Percentiles rank a stretch among this genome's conserved stretches.
These are phyloP conservation scores for Eretmocerus hayati DNA, from an alignment of 2,888 invertebrate species.

Conservation along the genomic window DNA sequence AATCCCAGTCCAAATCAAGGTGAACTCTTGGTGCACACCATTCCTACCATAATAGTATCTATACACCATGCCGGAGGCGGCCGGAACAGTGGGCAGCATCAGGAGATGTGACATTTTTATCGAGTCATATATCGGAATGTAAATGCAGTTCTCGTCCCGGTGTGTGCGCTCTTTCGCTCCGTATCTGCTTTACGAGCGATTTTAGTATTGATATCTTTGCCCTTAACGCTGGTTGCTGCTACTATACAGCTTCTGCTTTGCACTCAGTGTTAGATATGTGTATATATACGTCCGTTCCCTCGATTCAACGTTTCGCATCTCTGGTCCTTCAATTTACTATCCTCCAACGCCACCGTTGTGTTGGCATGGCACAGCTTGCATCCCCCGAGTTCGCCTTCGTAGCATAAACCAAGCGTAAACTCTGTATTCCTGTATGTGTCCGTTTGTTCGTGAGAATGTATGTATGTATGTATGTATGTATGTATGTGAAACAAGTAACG, in stretches of 20 bases:
- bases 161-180: conserved; percentile 22
- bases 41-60: too few relatives aligned
- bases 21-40: too few relatives aligned
- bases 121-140: conserved; percentile 42
- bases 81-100: conserved; percentile 11
- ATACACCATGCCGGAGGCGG: too few relatives aligned
- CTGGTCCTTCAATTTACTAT: conserved; percentile 20
- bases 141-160: conserved; percentile 37
- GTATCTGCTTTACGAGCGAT: conserved; percentile 41
- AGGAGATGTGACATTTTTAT: conserved; percentile 41
- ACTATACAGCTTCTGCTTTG: conserved; percentile 5
- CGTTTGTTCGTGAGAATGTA: too few relatives aligned
- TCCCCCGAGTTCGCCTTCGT: conserved; percentile 10
- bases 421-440: too few relatives aligned
- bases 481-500: too few relatives aligned
- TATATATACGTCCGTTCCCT: too few relatives aligned
- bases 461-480: too few relatives aligned
- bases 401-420: conserved; percentile 21
- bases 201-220: conserved; percentile 40
- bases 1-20: too few relatives aligned
- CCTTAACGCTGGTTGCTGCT: conserved; percentile 27
- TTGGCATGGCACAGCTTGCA: too few relatives aligned
- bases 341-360: neutral
- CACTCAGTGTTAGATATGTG: neutral
- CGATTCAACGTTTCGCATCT: conserved; percentile 19